Evolutionary conservation across 1,140 invertebrate species (phyloP).

Genomic region (Eueides isabella): DNA sequence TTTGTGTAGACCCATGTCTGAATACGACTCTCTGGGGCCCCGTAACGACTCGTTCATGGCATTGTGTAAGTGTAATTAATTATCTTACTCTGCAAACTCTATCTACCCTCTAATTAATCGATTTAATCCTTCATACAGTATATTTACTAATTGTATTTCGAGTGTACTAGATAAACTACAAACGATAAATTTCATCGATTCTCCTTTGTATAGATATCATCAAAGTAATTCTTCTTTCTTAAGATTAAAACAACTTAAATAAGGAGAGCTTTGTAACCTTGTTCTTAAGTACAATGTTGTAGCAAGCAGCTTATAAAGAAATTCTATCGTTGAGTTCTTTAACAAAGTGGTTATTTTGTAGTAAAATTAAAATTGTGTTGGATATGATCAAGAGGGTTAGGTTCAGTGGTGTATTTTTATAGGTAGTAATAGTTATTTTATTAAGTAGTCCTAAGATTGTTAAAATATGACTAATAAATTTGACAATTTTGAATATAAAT

Average conservation of each 20-base stretch:
- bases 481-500: no score
- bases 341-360: neutral
- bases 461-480: no score
- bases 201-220: slow-evolving; percentile 9
- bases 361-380: neutral
- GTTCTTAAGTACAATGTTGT: slow-evolving; percentile 6
- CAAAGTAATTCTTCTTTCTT: slow-evolving; percentile 14
- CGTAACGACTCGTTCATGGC: slow-evolving; percentile 19
- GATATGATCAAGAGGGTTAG: neutral
- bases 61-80: slow-evolving; percentile 55
- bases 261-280: slow-evolving; percentile 9
- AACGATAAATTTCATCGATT: neutral
- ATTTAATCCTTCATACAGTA: slow-evolving; percentile 15
- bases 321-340: neutral
- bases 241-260: slow-evolving; percentile 25
- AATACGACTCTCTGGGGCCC: slow-evolving; percentile 38
- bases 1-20: slow-evolving; percentile 15
- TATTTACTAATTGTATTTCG: neutral
- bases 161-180: neutral
- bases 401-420: neutral
- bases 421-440: no score
- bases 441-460: no score
- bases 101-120: slow-evolving; percentile 12
- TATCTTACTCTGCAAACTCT: slow-evolving; percentile 35
- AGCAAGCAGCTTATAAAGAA: neutral